These are phyloP conservation scores for Alligator mississippiensis DNA, from an alignment of 2,113 vertebrate species.

Conservation along the genomic window DNA sequence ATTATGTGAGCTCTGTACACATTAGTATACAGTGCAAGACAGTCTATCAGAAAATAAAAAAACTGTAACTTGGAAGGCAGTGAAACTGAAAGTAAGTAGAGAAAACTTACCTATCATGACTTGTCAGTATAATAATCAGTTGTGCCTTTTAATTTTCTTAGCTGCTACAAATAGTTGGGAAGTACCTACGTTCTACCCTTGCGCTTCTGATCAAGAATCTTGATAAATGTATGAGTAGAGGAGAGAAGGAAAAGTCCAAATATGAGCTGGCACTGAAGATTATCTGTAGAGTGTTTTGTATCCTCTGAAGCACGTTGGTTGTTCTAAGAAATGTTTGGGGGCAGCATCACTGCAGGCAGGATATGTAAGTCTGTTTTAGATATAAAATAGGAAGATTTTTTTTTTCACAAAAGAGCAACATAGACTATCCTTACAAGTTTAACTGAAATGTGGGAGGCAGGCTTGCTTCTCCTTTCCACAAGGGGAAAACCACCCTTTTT, in stretches of 20 bases:
- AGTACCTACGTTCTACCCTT: neutral
- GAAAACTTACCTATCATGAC: neutral
- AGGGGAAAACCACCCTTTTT: neutral
- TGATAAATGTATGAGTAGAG: neutral
- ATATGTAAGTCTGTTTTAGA: neutral
- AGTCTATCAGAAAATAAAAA: conserved; percentile 6
- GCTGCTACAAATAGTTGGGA: neutral
- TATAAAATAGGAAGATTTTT: neutral
- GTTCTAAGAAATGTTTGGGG: neutral
- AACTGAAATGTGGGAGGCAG: neutral
- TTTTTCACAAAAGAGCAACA: neutral
- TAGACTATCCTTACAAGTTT: conserved; percentile 31
- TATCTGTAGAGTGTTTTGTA: neutral
- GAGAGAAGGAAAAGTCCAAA: neutral
- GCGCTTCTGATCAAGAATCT: neutral
- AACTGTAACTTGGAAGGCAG: neutral
- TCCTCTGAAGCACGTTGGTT: neutral
- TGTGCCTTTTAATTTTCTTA: neutral
- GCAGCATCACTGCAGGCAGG: neutral
- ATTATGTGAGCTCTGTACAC: neutral
- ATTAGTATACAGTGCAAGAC: neutral
- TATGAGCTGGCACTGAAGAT: neutral
- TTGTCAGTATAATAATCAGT: neutral
- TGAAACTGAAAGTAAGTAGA: neutral
- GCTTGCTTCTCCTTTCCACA: neutral